A percentile compares a stretch with the other conserved stretches of the same genome.
phyloP scores from a whole-genome alignment of 1,140 invertebrate genomes.

The Stegodyphus mimosarum region DNA sequence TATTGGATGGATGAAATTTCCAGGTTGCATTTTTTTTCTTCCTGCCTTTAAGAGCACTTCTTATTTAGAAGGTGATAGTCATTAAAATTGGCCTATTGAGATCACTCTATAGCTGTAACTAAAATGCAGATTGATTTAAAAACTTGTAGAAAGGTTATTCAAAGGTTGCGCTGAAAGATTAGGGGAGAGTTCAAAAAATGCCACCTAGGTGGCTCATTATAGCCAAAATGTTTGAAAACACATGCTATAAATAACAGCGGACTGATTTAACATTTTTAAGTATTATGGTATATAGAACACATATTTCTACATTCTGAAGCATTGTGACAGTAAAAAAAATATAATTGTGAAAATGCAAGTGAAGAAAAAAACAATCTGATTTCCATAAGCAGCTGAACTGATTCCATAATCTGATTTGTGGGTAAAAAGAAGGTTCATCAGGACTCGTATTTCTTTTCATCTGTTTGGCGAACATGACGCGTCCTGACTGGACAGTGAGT shows the following conservation, averaged over 20 bases:
- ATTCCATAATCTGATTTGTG: background rate
- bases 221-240: background rate
- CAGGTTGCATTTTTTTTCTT: no score
- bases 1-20: no score
- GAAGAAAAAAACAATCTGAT: background rate
- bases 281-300: background rate
- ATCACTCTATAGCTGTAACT: background rate
- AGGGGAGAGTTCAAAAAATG: background rate
- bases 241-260: background rate
- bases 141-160: background rate
- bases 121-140: background rate
- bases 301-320: background rate
- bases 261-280: background rate
- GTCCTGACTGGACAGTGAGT: no score
- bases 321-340: background rate
- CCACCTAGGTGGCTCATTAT: background rate
- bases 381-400: background rate
- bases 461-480: no score
- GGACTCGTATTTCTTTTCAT: no score
- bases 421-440: background rate
- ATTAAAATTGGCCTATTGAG: no score
- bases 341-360: background rate
- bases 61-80: no score
- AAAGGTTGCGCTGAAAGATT: background rate
- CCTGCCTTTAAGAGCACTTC: no score